Base-by-base conservation (phyloP, 2,797 vertebrate genomes). In the Scleropages formosus region DNA sequence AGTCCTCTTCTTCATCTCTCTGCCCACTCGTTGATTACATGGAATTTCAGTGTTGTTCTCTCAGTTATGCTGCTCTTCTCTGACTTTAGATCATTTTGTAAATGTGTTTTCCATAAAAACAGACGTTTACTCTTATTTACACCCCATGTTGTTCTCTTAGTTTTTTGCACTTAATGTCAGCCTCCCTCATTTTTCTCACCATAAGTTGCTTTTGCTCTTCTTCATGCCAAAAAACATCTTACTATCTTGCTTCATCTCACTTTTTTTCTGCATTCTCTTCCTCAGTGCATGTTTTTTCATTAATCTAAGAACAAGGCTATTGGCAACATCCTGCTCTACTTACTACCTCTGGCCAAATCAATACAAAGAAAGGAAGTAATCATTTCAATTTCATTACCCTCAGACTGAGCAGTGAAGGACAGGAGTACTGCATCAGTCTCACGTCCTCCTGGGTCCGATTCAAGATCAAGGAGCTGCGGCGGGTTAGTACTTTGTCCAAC, bases 401-500 rank as follows among this genome's bases (percentile, higher is more conserved):
- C 44, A 68, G 66, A 68, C 68, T 68, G 66, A 22, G n/a, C 11
- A 68, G 66, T 22, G 20, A 68, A 49, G 66, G 66, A 9, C 49
- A 1, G 16, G 44, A 68, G 20, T 68, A 44, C 18, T 68, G 66
- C 44, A 47, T 18, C 66, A 47, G 47, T 39, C 66, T n/a, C 39
- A 13, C n/a, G 9, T n/a, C 66, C 24, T 39, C 39, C 0, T 68
- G 66, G 66, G 66, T 68, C 18, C 7, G 3, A 24, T 1, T 7
- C 44, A 68, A 22, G 44, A 11, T 68, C n/a, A 47, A 22, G 15
- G 46, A 49, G 39, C 16, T 68, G 1, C 18, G n/a, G 1, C 18
- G n/a, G 66, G 66, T 68, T 12, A 68, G 66, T 68, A 49, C 20
- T 39, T 39, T 39, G 31, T 39, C 39, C 31, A 6, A 31, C 6